These are phyloP conservation scores for Diabrotica balteata DNA, from an alignment of 2,888 invertebrate genomes.

Conservation along the genomic window DNA sequence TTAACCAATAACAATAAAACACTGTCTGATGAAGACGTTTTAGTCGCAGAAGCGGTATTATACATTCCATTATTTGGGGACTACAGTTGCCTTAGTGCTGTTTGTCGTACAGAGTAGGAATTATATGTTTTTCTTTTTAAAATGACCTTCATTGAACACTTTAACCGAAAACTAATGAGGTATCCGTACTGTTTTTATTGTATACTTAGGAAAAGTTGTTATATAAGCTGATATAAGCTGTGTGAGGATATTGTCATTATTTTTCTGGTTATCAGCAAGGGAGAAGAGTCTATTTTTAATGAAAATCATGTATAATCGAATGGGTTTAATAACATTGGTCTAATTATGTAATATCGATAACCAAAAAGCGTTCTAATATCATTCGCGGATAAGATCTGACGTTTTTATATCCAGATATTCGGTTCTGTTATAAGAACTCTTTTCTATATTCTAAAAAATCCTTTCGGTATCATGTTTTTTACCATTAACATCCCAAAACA, in stretches of 20 bases:
- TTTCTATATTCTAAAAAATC: background rate
- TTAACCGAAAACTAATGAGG: background rate
- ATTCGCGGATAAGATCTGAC: too few relatives aligned
- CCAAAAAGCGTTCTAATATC: background rate
- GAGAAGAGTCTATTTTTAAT: conserved; percentile 4
- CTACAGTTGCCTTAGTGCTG: conserved; percentile 60
- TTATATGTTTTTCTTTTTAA: conserved; percentile 8
- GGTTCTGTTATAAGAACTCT: too few relatives aligned
- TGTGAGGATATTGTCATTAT: background rate
- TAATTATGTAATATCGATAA: background rate
- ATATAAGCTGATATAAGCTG: background rate
- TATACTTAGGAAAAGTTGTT: background rate
- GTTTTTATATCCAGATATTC: too few relatives aligned
- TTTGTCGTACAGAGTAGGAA: conserved; percentile 35
- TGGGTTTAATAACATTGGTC: conserved; percentile 3
- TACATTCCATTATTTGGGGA: conserved; percentile 60
- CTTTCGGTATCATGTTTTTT: background rate
- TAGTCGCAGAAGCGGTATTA: conserved; percentile 58
- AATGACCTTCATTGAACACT: background rate
- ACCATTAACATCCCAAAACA: background rate
- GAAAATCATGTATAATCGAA: conserved; percentile 4
- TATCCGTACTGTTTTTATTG: conserved; percentile 6
- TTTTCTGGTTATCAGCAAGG: conserved; percentile 3
- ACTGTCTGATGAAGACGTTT: conserved; percentile 32
- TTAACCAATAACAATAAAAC: conserved; percentile 37